Percentiles rank a stretch among this genome's conserved stretches.
Conservation (phyloP, 2,888 invertebrate genomes). For the Anoncus sp. region DNA sequence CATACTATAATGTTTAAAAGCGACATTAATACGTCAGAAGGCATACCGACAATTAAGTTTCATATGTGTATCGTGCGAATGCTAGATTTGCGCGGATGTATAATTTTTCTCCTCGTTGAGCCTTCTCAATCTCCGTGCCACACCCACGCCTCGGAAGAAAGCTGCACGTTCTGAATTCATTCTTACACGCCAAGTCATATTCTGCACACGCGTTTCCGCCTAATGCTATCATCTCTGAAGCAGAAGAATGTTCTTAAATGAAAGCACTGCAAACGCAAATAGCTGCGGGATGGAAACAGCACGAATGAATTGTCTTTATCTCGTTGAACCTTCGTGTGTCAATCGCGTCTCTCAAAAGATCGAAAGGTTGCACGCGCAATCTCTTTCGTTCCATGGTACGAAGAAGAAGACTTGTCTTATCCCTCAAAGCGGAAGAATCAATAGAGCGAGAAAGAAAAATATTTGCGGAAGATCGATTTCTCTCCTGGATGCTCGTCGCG, state of each 20-base stretch:
- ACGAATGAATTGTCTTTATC: constrained; percentile 19
- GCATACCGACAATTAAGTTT: constrained; percentile 56
- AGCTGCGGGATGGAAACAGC: neutral
- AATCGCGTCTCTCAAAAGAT: neutral
- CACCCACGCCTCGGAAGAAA: constrained; percentile 41
- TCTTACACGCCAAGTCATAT: constrained; percentile 6
- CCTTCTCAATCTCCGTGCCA: constrained; percentile 37
- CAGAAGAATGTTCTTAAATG: neutral
- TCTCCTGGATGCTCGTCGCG: constrained; percentile 29
- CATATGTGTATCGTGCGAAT: constrained; percentile 51
- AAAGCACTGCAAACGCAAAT: neutral
- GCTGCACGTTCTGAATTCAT: constrained; percentile 47
- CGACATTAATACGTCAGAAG: constrained; percentile 13
- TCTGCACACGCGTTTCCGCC: neutral
- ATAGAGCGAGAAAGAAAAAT: constrained; percentile 19
- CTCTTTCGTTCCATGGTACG: neutral
- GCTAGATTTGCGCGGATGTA: constrained; percentile 30
- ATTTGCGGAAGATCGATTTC: constrained; percentile 51
- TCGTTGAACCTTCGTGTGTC: neutral
- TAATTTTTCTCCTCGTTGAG: constrained; percentile 45
- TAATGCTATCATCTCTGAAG: neutral
- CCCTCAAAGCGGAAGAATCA: constrained; percentile 16
- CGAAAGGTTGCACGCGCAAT: neutral
- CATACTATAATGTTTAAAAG: constrained; percentile 1
- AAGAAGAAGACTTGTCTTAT: constrained; percentile 7